Evolutionary conservation across 2,797 vertebrate genomes (phyloP), one percentile per base, ranked within the genome.

Genomic region (Ficedula albicollis): DNA sequence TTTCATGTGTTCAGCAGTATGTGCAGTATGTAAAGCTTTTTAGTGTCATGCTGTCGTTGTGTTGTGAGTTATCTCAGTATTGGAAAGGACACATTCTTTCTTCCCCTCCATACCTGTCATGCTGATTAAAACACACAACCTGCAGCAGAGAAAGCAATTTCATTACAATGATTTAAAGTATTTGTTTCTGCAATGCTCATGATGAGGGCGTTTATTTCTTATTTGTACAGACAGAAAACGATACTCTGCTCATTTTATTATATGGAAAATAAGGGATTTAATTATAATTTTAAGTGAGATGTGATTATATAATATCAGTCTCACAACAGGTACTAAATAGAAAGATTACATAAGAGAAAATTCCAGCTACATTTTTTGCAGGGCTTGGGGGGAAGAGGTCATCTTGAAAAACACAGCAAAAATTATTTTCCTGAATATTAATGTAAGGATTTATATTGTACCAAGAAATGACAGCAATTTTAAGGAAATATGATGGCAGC

Each of bases 341-440:
- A 81, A 86, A 73, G 18, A 43, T 46, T 91, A 36, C 11, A 13
- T 66, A 84, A 89, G 43, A 58, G 19, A 70, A 58, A 73, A 82
- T 79, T 89, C 69, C 63, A 89, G 21, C 11, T 32, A 63, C 5
- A 14, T 13, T 59, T 73, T 52, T 90, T 75, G 17, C 4, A 3
- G 7, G 8, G 30, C 19, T 3, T 12, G 5, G 12, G 8, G 8
- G 10, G 8, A 60, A 79, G 34, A 23, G 4, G 4, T 83, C 11
- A 32, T 58, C 39, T 72, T 48, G 41, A 32, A 75, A 87, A 91
- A 52, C 36, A 67, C 13, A 38, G 29, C 15, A 91, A 55, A 68
- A 79, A 80, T 55, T 18, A 70, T 48, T 93, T 95, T 46, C 41
- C 72, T 80, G 76, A 91, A 49, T 80, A 84, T 87, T 90, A 87